These are phyloP conservation scores for Ormyrus nitidulus DNA, from an alignment of 2,888 invertebrate species.

Conservation along the genomic window DNA sequence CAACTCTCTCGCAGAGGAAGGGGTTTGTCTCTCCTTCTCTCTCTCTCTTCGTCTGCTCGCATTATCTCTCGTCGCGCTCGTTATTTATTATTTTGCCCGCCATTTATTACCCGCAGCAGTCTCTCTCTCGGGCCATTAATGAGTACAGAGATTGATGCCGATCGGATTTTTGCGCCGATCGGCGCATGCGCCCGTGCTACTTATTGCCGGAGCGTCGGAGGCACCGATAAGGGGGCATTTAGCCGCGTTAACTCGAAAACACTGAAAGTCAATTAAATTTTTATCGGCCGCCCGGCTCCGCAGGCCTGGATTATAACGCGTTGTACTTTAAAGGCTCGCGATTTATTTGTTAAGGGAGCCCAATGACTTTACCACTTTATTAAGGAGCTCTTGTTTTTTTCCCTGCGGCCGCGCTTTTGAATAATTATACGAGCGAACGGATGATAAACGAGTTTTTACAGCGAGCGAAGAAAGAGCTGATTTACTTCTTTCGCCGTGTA, in stretches of 20 bases:
- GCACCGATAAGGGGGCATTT: slow-evolving; percentile 49
- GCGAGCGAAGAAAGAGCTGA: too few species aligned
- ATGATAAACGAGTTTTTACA: too few species aligned
- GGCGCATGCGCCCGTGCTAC: slow-evolving; percentile 45
- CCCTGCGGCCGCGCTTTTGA: too few species aligned
- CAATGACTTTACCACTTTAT: slow-evolving; percentile 36
- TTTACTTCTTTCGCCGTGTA: too few species aligned
- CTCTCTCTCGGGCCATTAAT: slow-evolving; percentile 40
- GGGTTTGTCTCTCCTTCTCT: slow-evolving; percentile 26
- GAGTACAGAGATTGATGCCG: slow-evolving; percentile 56
- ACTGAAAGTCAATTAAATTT: slow-evolving; percentile 58
- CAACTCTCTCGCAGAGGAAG: neutral
- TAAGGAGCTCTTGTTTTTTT: neutral
- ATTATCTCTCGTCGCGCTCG: slow-evolving; percentile 21
- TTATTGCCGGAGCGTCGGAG: slow-evolving; percentile 23
- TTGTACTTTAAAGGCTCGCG: slow-evolving; percentile 22
- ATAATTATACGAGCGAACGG: too few species aligned
- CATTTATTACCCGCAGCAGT: slow-evolving; percentile 46
- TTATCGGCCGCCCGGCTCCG: slow-evolving; percentile 30
- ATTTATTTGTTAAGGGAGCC: slow-evolving; percentile 13
- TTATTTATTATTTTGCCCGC: slow-evolving; percentile 55
- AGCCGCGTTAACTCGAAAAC: slow-evolving; percentile 48
- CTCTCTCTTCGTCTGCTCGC: slow-evolving; percentile 7
- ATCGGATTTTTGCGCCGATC: slow-evolving; percentile 46
- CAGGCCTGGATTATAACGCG: neutral